Conservation (phyloP, 2,113 vertebrate genomes). For the Percina caprodes region DNA sequence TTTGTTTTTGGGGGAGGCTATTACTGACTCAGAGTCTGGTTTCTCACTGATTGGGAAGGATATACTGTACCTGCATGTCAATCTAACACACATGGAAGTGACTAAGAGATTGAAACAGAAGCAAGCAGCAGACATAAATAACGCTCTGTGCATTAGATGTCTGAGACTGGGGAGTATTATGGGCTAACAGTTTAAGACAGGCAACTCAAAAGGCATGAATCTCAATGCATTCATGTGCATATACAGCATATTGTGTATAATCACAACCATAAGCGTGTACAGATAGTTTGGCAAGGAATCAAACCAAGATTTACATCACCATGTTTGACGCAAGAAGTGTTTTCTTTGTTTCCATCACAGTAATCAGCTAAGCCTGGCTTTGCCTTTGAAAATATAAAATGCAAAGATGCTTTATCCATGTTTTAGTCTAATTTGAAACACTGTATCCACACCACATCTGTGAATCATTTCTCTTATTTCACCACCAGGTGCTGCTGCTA, state of each 20-base stretch:
- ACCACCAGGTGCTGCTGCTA: slow-evolving; percentile 69
- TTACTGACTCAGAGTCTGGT: slow-evolving; percentile 29
- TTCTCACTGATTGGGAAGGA: slow-evolving; percentile 45
- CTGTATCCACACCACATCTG: neutral
- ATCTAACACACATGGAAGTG: slow-evolving; percentile 63
- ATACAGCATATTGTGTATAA: neutral
- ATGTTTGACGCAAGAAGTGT: neutral
- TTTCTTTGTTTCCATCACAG: slow-evolving; percentile 1
- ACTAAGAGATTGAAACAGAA: slow-evolving; percentile 46
- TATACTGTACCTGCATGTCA: slow-evolving; percentile 37
- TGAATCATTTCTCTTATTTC: slow-evolving; percentile 6
- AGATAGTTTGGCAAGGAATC: neutral
- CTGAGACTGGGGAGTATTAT: slow-evolving; percentile 30
- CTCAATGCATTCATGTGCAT: neutral
- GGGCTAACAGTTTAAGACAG: slow-evolving; percentile 27
- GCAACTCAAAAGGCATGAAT: slow-evolving; percentile 4
- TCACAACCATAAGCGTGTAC: neutral
- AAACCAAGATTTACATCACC: slow-evolving; percentile 4
- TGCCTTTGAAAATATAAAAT: neutral
- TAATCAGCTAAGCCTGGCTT: neutral
- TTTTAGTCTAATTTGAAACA: neutral
- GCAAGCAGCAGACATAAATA: slow-evolving; percentile 43
- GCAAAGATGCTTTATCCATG: neutral
- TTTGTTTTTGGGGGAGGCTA: slow-evolving; percentile 39
- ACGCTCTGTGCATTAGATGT: slow-evolving; percentile 30